A percentile compares a stretch with the other conserved stretches of the same genome.
phyloP scores from a whole-genome alignment of 1,140 invertebrate genomes.

The Lineus longissimus region DNA sequence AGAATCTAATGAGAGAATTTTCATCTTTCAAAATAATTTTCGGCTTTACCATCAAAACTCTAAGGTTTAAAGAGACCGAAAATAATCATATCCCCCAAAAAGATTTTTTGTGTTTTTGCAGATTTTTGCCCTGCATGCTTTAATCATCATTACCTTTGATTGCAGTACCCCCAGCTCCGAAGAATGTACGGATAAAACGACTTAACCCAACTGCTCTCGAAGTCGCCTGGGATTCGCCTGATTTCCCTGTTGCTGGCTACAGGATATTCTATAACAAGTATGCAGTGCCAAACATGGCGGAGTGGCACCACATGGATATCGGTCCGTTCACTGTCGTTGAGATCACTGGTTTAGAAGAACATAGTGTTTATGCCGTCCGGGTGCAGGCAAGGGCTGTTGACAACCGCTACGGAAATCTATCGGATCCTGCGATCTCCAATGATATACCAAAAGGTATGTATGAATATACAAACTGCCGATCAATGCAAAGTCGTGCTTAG shows the following conservation, averaged over 20 bases:
- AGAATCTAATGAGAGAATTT: too few relatives aligned
- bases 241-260: constrained; percentile 71
- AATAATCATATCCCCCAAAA: too few relatives aligned
- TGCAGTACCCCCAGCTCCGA: constrained; percentile 74
- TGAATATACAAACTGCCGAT: neutral
- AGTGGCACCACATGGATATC: constrained; percentile 40
- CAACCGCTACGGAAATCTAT: constrained; percentile 43
- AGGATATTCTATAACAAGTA: constrained; percentile 53
- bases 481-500: too few relatives aligned
- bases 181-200: constrained; percentile 70
- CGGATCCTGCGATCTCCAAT: constrained; percentile 32
- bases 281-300: constrained; percentile 32
- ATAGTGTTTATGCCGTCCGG: constrained; percentile 86
- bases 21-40: too few relatives aligned
- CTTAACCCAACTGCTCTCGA: constrained; percentile 76
- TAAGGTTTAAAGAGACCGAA: too few relatives aligned
- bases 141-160: constrained; percentile 12
- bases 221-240: constrained; percentile 88
- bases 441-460: constrained; percentile 24
- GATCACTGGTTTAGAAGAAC: constrained; percentile 83
- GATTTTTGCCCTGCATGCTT: too few relatives aligned
- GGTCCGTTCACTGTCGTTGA: constrained; percentile 58
- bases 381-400: constrained; percentile 58
- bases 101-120: too few relatives aligned
- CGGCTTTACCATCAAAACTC: too few relatives aligned